phyloP scores from a whole-genome alignment of 2,797 vertebrate species.

The Chelidonichthys spinosus region DNA sequence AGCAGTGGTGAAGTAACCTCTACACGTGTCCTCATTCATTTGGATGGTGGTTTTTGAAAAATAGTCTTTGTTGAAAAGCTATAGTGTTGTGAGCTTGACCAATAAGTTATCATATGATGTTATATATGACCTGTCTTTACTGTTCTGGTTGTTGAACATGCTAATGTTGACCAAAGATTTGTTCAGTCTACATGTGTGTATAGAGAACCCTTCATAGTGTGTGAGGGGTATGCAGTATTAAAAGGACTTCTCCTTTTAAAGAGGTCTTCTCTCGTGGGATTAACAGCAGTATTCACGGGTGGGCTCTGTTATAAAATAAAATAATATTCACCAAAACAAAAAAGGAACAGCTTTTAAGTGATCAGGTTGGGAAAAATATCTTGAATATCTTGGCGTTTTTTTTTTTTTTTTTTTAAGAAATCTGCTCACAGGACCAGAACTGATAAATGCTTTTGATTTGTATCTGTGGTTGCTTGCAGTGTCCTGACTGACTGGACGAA shows the following conservation, averaged over 20 bases:
- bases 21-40: slow-evolving; percentile 51
- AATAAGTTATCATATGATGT: slow-evolving; percentile 81
- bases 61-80: slow-evolving; percentile 66
- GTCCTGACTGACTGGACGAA: slow-evolving; percentile 53
- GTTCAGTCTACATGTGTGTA: slow-evolving; percentile 60
- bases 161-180: slow-evolving; percentile 81
- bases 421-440: slow-evolving; percentile 36
- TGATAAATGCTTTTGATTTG: slow-evolving; percentile 43
- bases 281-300: slow-evolving; percentile 61
- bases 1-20: slow-evolving; percentile 65
- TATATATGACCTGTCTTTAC: slow-evolving; percentile 60
- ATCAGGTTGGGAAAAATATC: slow-evolving; percentile 25
- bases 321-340: not conserved
- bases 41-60: slow-evolving; percentile 46
- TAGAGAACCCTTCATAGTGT: slow-evolving; percentile 39
- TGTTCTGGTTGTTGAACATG: slow-evolving; percentile 70
- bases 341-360: slow-evolving; percentile 36
- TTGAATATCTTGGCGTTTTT: slow-evolving; percentile 31
- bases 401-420: slow-evolving; percentile 46
- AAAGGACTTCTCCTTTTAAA: too few relatives aligned
- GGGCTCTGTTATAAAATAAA: slow-evolving; percentile 49
- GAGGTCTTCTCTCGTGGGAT: slow-evolving; percentile 41
- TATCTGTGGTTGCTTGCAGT: slow-evolving; percentile 43
- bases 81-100: slow-evolving; percentile 76
- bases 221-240: slow-evolving; percentile 73